Conservation (phyloP, 2,113 vertebrate species). For the Corythornis vintsioides region DNA sequence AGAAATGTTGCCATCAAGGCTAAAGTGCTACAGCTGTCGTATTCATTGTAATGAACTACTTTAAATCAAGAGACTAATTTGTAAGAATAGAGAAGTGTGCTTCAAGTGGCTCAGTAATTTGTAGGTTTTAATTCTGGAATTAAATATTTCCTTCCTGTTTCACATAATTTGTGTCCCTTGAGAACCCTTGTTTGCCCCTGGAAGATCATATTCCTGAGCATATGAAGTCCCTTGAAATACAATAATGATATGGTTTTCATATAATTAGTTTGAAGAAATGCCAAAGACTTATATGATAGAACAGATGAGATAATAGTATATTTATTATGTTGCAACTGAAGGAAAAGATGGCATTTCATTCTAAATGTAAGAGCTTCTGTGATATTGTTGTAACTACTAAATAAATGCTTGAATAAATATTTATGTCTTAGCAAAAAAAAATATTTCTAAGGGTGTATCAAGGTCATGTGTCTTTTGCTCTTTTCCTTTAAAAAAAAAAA, state of each 20-base stretch:
- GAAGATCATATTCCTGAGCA: neutral
- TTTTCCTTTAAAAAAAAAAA: neutral
- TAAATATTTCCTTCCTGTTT: constrained; percentile 32
- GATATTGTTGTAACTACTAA: neutral
- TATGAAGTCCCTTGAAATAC: neutral
- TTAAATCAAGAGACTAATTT: constrained; percentile 46
- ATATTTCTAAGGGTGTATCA: neutral
- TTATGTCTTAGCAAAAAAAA: neutral
- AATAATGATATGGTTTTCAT: neutral
- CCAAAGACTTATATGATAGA: neutral
- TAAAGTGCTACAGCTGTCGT: constrained; percentile 34
- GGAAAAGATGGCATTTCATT: neutral
- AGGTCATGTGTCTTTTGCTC: neutral
- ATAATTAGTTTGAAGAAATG: neutral
- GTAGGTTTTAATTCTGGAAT: constrained; percentile 22
- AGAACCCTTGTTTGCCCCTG: neutral
- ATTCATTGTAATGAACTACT: constrained; percentile 47
- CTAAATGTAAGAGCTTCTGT: neutral
- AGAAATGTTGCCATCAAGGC: neutral
- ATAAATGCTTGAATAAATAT: neutral
- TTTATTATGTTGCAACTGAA: neutral
- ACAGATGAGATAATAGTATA: neutral
- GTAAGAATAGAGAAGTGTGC: constrained; percentile 15
- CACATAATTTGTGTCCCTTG: neutral
- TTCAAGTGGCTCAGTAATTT: constrained; percentile 55